These are phyloP conservation scores for Brenthis ino DNA, from an alignment of 2,888 invertebrate genomes.

Conservation along the genomic window DNA sequence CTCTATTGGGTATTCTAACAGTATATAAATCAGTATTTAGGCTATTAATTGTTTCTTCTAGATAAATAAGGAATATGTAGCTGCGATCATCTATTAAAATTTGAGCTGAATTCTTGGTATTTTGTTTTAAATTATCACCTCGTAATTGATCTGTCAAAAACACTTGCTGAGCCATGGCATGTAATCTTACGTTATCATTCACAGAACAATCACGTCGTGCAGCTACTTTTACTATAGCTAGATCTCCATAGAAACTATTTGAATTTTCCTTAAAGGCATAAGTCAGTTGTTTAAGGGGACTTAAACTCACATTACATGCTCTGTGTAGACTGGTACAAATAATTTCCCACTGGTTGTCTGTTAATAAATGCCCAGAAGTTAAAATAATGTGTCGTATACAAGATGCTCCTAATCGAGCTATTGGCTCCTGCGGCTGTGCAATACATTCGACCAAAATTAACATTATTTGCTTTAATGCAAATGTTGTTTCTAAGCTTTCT, in stretches of 20 bases:
- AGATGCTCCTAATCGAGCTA: slow-evolving; percentile 95
- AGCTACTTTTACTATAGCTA: slow-evolving; percentile 96
- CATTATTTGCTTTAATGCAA: slow-evolving; percentile 93
- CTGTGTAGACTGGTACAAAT: slow-evolving; percentile 90
- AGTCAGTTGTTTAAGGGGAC: slow-evolving; percentile 93
- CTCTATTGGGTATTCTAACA: slow-evolving; percentile 92
- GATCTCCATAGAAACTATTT: slow-evolving; percentile 96
- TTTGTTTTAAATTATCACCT: slow-evolving; percentile 62
- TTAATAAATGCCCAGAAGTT: slow-evolving; percentile 91
- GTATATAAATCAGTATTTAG: slow-evolving; percentile 90
- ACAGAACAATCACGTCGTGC: slow-evolving; percentile 93
- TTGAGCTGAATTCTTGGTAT: slow-evolving; percentile 66
- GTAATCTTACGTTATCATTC: slow-evolving; percentile 91
- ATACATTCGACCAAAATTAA: slow-evolving; percentile 94
- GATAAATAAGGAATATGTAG: slow-evolving; percentile 93
- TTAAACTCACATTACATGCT: slow-evolving; percentile 92
- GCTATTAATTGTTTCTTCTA: slow-evolving; percentile 86
- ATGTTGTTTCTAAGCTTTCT: slow-evolving; percentile 82
- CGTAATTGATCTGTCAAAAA: slow-evolving; percentile 83
- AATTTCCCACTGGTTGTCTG: slow-evolving; percentile 93
- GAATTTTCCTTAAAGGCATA: slow-evolving; percentile 95
- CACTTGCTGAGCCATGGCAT: slow-evolving; percentile 95
- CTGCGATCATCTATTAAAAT: slow-evolving; percentile 90
- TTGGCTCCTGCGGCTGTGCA: slow-evolving; percentile 93
- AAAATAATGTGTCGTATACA: slow-evolving; percentile 93